Conservation (phyloP, 2,797 vertebrate species). For the Hyperoplus lanceolatus region DNA sequence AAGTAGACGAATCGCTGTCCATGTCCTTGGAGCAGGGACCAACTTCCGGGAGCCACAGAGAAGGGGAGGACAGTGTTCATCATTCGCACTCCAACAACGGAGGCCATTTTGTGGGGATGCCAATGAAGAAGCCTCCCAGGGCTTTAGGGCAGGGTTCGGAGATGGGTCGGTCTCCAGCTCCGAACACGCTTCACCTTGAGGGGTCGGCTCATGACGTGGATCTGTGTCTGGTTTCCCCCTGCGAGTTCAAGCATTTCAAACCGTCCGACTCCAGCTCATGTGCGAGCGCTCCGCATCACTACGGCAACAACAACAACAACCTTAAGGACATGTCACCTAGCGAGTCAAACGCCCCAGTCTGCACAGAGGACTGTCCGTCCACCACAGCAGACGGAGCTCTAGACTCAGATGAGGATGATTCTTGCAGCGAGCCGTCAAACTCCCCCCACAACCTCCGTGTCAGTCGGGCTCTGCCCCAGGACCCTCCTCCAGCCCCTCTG, state of each 20-base stretch:
- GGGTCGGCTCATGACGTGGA: conserved; percentile 90
- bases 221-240: conserved; percentile 95
- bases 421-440: conserved; percentile 73
- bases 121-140: conserved; percentile 86
- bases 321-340: conserved; percentile 87
- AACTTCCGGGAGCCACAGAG: conserved; percentile 87
- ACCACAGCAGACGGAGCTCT: conserved; percentile 88
- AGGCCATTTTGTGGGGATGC: conserved; percentile 81
- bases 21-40: conserved; percentile 96
- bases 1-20: conserved; percentile 96
- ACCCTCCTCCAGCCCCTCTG: conserved; percentile 87
- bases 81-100: conserved; percentile 78
- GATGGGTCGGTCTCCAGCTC: conserved; percentile 71
- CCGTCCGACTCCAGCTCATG: conserved; percentile 78
- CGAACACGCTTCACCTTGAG: conserved; percentile 83
- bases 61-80: conserved; percentile 79
- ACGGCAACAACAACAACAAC: conserved; percentile 74
- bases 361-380: conserved; percentile 89
- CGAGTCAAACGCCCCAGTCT: conserved; percentile 88
- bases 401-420: conserved; percentile 92
- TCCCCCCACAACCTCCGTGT: conserved; percentile 59
- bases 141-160: conserved; percentile 75
- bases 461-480: conserved; percentile 74
- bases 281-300: conserved; percentile 79
- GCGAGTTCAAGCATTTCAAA: conserved; percentile 96